A percentile compares a stretch with the other conserved stretches of the same genome.
Conservation (phyloP, 2,797 vertebrate genomes). For the Chaetophractus vellerosus region DNA sequence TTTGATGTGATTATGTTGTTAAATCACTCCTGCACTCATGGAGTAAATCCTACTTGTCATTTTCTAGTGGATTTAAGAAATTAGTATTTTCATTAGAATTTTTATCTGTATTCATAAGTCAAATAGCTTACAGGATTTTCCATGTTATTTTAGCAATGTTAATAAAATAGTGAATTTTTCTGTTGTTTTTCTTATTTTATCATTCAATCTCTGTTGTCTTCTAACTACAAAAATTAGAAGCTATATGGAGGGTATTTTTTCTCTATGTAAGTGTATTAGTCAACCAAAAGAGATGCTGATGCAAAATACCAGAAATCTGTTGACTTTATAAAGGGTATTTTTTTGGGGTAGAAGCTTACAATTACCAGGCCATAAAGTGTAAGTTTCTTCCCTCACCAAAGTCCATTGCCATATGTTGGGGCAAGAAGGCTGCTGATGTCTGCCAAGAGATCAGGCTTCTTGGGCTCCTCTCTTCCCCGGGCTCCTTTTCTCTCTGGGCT, state of each 20-base stretch:
- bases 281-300: too few species aligned
- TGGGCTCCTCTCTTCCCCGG: too few species aligned
- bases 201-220: not conserved
- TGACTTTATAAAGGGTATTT: too few species aligned
- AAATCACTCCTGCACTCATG: slow-evolving; percentile 13
- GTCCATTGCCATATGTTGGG: too few species aligned
- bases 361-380: too few species aligned
- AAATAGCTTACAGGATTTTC: not conserved
- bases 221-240: not conserved
- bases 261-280: not conserved
- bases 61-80: not conserved
- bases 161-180: not conserved
- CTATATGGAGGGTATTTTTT: not conserved
- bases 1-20: slow-evolving; percentile 5
- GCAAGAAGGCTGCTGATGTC: too few species aligned
- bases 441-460: too few species aligned
- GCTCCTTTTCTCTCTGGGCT: too few species aligned
- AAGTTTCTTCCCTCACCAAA: too few species aligned
- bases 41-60: not conserved
- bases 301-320: too few species aligned
- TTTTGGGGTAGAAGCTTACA: too few species aligned
- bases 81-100: not conserved
- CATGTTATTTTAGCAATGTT: not conserved
- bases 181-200: slow-evolving; percentile 1
- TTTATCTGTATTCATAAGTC: not conserved